Evolutionary conservation across 2,888 invertebrate genomes (phyloP), one percentile per base, ranked within the genome.

Genomic region (Cepaea hortensis): DNA sequence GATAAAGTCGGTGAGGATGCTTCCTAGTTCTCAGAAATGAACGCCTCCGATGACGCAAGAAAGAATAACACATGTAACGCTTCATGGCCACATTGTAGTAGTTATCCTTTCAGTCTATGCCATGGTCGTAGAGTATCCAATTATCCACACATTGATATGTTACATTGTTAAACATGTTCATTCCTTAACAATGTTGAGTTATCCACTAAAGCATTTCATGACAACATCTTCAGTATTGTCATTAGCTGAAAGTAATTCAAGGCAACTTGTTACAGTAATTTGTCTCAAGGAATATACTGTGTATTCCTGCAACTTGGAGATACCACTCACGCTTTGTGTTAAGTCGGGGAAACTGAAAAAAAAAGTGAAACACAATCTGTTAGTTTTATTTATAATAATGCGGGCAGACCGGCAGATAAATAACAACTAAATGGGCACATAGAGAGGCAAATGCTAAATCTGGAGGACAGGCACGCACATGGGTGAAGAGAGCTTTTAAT

Each of bases 81-180:
- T 80, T 81, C 85, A 85, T 85, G 72, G 81, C 81, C 85, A 81
- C 85, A 85, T 85, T 81, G 20, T 50, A 65, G 35, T 61, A 3
- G 11, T 35, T 73, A 73, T 72, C 61, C 82, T 2, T 15, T 79
- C n/a, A 15, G 79, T 79, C 62, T 62, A 35, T 79, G 79, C 23
- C 62, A 62, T 15, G 23, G 4, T 79, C 18, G 62, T 35, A 79
- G 35, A 62, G 35, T 79, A 35, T 18, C 35, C 18, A 11, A 4
- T 35, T 7, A 7, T 23, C n/a, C 3, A n/a, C 6, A 13, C 1
- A 23, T 11, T 23, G 4, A 73, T 23, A 23, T 68, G 68, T 68
- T 68, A 11, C 73, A 23, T 73, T n/a, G 73, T 73, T n/a, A 13
- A 68, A 20, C 6, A 11, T 68, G 68, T n/a, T 68, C n/a, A 68